Conservation (phyloP, 1,140 invertebrate genomes). For the Proales similis region DNA sequence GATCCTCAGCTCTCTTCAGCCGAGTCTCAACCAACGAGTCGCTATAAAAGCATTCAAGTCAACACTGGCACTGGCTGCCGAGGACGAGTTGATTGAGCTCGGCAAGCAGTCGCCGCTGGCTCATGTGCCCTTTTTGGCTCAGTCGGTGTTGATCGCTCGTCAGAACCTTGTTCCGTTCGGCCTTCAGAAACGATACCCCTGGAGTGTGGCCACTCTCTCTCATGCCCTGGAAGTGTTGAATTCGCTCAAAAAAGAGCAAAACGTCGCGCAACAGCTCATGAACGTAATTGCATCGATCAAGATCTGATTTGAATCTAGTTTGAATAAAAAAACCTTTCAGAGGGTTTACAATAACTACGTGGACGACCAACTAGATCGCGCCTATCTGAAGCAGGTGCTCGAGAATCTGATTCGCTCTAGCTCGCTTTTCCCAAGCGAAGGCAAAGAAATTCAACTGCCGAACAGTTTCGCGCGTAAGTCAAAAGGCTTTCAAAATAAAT, state of each 20-base stretch:
- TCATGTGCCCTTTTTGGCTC: constrained; percentile 1
- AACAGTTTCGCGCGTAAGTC: background rate
- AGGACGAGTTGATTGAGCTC: constrained; percentile 26
- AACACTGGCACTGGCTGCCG: background rate
- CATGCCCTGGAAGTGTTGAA: constrained; percentile 5
- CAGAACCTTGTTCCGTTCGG: constrained; percentile 10
- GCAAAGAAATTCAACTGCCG: constrained; percentile 11
- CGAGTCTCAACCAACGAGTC: background rate
- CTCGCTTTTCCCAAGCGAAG: background rate
- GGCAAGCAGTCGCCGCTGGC: too few species aligned
- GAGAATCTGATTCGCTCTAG: background rate
- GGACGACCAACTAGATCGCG: constrained; percentile 18
- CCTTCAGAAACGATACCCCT: constrained; percentile 10
- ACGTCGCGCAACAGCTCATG: too few species aligned
- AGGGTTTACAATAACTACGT: constrained; percentile 28
- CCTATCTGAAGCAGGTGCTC: background rate
- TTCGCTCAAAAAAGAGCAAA: background rate
- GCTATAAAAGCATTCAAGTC: constrained; percentile 5
- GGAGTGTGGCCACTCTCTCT: constrained; percentile 18
- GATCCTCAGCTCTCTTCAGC: constrained; percentile 14
- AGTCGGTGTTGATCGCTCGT: constrained; percentile 10
- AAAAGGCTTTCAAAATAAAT: background rate
- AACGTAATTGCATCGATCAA: too few species aligned
- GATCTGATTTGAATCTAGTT: constrained; percentile 1
- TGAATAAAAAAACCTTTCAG: background rate